Evolutionary conservation across 2,888 invertebrate genomes (phyloP).

Genomic region (Drosophila mayaguana): DNA sequence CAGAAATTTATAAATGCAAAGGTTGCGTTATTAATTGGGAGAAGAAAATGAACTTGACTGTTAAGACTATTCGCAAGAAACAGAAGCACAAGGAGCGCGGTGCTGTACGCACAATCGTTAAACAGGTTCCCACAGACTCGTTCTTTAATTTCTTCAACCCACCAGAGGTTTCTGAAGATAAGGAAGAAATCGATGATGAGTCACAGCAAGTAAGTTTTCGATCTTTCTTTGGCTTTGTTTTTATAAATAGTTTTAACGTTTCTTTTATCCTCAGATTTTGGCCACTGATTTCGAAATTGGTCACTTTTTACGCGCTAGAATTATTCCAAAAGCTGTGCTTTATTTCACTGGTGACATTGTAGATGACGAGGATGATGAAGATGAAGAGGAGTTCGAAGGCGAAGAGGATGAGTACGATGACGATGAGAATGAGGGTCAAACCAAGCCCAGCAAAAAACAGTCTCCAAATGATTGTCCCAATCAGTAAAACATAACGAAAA

Average conservation of each 20-base stretch:
- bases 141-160: constrained; percentile 99
- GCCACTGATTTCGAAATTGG: constrained; percentile 99
- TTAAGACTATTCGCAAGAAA: constrained; percentile 98
- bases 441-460: constrained; percentile 78
- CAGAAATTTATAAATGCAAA: constrained; percentile 86
- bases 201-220: constrained; percentile 86
- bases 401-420: constrained; percentile 87
- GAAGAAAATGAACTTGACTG: constrained; percentile 98
- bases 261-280: constrained; percentile 86
- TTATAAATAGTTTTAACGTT: not conserved
- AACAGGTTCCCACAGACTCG: constrained; percentile 97
- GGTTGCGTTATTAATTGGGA: constrained; percentile 99
- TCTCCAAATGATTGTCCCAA: constrained; percentile 90
- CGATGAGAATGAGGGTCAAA: constrained; percentile 88
- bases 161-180: constrained; percentile 93
- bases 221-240: not conserved
- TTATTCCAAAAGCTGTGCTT: constrained; percentile 98
- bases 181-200: constrained; percentile 94
- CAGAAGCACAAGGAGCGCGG: constrained; percentile 99
- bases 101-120: constrained; percentile 96
- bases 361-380: constrained; percentile 91
- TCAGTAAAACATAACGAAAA: constrained; percentile 86
- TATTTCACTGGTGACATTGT: constrained; percentile 97
- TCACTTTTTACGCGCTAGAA: constrained; percentile 97
- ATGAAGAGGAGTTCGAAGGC: constrained; percentile 87